Evolutionary conservation across 2,113 vertebrate species (phyloP).

Genomic region (Cebidichthys violaceus): DNA sequence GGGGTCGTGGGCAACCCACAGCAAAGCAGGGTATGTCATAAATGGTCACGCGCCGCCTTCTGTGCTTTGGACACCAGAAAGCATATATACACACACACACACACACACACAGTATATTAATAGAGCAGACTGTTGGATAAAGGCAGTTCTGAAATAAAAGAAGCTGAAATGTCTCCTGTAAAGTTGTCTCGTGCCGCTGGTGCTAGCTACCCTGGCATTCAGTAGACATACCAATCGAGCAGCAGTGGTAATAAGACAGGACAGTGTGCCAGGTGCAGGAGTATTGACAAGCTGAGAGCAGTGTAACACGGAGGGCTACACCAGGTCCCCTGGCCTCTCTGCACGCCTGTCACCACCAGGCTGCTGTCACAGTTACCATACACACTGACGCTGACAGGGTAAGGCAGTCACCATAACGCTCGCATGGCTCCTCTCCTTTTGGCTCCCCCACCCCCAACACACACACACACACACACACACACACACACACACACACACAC

Average conservation of each 20-base stretch:
- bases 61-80: constrained; percentile 21
- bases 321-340: constrained; percentile 77
- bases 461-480: constrained; percentile 3
- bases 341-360: constrained; percentile 75
- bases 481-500: not conserved
- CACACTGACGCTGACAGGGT: constrained; percentile 73
- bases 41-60: not conserved
- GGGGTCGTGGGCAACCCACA: constrained; percentile 86
- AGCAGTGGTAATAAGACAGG: constrained; percentile 73
- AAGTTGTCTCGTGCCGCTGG: constrained; percentile 85
- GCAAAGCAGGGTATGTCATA: constrained; percentile 80
- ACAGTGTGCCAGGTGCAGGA: constrained; percentile 74
- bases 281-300: constrained; percentile 77
- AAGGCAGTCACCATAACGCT: constrained; percentile 75
- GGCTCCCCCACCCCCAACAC: constrained; percentile 56
- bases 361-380: constrained; percentile 72
- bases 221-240: constrained; percentile 63
- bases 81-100: not conserved
- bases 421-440: constrained; percentile 65
- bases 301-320: constrained; percentile 75
- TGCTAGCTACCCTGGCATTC: constrained; percentile 83
- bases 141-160: constrained; percentile 40
- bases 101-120: constrained; percentile 31
- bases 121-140: not conserved
- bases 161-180: constrained; percentile 86